A percentile compares a stretch with the other conserved stretches of the same genome.
Conservation (phyloP, 2,888 invertebrate genomes). For the Gymnoscelis rufifasciata region DNA sequence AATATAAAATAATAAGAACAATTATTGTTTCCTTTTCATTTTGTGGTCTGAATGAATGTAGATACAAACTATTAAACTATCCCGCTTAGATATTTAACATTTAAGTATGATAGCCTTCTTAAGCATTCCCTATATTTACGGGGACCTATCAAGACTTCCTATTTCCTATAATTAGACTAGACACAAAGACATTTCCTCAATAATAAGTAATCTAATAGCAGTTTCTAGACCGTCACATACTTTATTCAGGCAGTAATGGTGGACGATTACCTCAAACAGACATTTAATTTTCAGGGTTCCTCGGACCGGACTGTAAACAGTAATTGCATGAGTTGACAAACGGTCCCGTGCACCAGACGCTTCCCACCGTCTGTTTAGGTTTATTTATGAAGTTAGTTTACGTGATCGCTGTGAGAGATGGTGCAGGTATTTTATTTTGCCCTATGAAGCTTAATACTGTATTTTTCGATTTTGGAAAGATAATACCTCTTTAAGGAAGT, state of each 20-base stretch:
- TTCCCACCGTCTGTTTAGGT: conserved; percentile 40
- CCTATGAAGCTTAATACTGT: not conserved
- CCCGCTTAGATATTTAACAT: no score
- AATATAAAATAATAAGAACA: no score
- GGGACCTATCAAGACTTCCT: no score
- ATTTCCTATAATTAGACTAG: not conserved
- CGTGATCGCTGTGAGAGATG: conserved; percentile 1
- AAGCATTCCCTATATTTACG: no score
- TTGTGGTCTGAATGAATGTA: no score
- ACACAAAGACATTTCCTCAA: no score
- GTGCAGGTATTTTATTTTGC: not conserved
- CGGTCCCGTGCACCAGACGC: conserved; percentile 40
- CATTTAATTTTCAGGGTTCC: conserved; percentile 48
- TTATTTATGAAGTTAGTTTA: conserved; percentile 21
- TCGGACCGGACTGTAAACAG: conserved; percentile 31
- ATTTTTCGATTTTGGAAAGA: no score
- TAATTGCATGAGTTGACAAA: conserved; percentile 54
- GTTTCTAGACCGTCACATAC: not conserved
- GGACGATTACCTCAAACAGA: conserved; percentile 31
- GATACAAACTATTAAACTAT: no score
- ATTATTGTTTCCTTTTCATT: no score
- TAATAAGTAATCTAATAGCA: not conserved
- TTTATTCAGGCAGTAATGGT: conserved; percentile 27
- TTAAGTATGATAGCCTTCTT: no score
- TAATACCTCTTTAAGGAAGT: no score